A percentile compares a stretch with the other conserved stretches of the same genome.
Evolutionary conservation across 2,888 invertebrate species (phyloP).

Genomic region (Agrenia bidenticulata): DNA sequence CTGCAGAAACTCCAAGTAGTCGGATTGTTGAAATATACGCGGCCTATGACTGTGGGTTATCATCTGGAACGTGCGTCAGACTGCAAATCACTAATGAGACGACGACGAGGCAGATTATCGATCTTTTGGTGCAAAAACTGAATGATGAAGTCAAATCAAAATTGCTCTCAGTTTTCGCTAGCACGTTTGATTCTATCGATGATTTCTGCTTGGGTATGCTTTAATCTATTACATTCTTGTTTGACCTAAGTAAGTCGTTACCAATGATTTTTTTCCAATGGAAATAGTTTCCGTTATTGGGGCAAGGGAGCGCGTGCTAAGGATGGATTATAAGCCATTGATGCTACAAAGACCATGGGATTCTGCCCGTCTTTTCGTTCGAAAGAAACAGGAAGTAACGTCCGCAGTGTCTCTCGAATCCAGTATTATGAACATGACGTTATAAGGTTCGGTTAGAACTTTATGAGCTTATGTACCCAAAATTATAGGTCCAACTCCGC

Average conservation of each 20-base stretch:
- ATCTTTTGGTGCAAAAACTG: constrained; percentile 90
- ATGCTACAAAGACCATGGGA: constrained; percentile 95
- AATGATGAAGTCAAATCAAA: constrained; percentile 89
- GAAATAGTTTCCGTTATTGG: constrained; percentile 92
- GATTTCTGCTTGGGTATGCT: constrained; percentile 49
- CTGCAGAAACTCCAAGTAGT: neutral
- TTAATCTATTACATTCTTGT: neutral
- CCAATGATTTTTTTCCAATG: no score
- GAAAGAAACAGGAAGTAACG: constrained; percentile 48
- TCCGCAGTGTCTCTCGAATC: constrained; percentile 44
- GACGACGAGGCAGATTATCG: constrained; percentile 91
- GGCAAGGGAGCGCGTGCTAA: constrained; percentile 85
- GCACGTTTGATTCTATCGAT: constrained; percentile 59
- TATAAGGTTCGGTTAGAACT: no score
- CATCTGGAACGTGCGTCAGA: constrained; percentile 88
- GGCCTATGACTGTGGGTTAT: constrained; percentile 92
- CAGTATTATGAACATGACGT: constrained; percentile 22
- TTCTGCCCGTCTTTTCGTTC: constrained; percentile 85
- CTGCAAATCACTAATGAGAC: constrained; percentile 90
- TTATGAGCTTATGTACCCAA: no score
- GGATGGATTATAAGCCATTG: constrained; percentile 91
- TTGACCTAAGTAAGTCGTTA: constrained; percentile 5
- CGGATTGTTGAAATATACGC: constrained; percentile 76
- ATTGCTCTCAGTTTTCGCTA: constrained; percentile 77
- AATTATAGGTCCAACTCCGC: no score